A percentile compares a stretch with the other conserved stretches of the same genome.
phyloP scores from a whole-genome alignment of 2,113 vertebrate genomes.

The Rhinogobius similis region DNA sequence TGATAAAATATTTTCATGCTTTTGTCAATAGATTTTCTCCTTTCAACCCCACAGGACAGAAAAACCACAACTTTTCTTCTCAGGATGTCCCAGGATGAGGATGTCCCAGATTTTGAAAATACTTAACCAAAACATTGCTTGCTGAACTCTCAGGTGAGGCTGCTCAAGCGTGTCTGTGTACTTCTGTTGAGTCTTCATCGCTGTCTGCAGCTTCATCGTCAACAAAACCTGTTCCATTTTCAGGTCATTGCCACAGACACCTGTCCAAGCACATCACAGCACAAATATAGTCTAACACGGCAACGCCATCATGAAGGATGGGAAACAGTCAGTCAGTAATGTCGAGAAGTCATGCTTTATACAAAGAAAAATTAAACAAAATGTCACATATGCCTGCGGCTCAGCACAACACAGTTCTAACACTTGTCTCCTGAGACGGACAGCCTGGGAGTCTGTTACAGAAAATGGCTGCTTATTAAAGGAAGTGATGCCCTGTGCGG shows the following conservation, averaged over 20 bases:
- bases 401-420: slow-evolving; percentile 57
- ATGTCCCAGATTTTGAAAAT: slow-evolving; percentile 15
- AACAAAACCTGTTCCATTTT: not conserved
- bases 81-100: slow-evolving; percentile 24
- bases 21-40: slow-evolving; percentile 97
- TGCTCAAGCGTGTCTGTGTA: slow-evolving; percentile 19
- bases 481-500: slow-evolving; percentile 80
- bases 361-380: slow-evolving; percentile 82
- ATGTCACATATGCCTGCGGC: slow-evolving; percentile 33
- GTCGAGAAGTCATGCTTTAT: slow-evolving; percentile 71
- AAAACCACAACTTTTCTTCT: slow-evolving; percentile 63
- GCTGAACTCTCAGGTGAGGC: slow-evolving; percentile 53
- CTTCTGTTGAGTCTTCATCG: slow-evolving; percentile 11
- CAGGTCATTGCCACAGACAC: slow-evolving; percentile 63
- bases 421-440: slow-evolving; percentile 79
- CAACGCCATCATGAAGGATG: slow-evolving; percentile 75
- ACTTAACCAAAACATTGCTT: slow-evolving; percentile 44
- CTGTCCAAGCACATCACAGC: slow-evolving; percentile 81
- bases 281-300: slow-evolving; percentile 75
- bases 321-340: slow-evolving; percentile 61
- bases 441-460: slow-evolving; percentile 83
- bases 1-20: slow-evolving; percentile 98
- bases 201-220: slow-evolving; percentile 38
- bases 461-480: slow-evolving; percentile 86
- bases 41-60: slow-evolving; percentile 89